Percentiles rank a stretch among this genome's conserved stretches.
These are phyloP conservation scores for Microcebus griseorufus DNA, from an alignment of 2,113 vertebrate species.

Conservation along the genomic window DNA sequence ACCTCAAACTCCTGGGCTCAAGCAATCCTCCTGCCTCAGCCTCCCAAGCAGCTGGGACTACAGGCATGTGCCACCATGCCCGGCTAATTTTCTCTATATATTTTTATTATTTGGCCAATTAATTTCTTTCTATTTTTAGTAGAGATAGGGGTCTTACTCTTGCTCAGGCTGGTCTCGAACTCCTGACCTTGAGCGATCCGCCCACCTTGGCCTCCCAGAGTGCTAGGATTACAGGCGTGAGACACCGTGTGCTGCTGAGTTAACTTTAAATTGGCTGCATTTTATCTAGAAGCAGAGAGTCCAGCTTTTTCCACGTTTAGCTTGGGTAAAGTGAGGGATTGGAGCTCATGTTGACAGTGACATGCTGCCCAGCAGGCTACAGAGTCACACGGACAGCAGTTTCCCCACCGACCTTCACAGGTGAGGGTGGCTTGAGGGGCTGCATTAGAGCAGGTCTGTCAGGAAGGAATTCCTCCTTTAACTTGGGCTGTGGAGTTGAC, in stretches of 20 bases:
- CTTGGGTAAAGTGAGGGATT: background rate
- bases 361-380: background rate
- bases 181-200: no score
- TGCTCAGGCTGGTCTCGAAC: no score
- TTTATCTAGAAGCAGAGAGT: background rate
- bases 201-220: no score
- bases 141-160: no score
- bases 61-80: no score
- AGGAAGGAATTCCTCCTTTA: background rate
- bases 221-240: no score
- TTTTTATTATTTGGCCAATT: no score
- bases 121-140: no score
- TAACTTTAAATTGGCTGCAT: background rate
- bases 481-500: background rate
- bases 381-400: background rate
- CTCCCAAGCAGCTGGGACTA: no score
- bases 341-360: background rate
- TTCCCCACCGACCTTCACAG: background rate
- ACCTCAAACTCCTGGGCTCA: no score
- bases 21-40: no score
- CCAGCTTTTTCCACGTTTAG: background rate
- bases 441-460: background rate
- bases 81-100: no score
- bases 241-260: background rate
- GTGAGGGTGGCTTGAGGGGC: background rate